Evolutionary conservation across 1,140 invertebrate genomes (phyloP), one percentile per base, ranked within the genome.

Genomic region (Chelonus insularis): DNA sequence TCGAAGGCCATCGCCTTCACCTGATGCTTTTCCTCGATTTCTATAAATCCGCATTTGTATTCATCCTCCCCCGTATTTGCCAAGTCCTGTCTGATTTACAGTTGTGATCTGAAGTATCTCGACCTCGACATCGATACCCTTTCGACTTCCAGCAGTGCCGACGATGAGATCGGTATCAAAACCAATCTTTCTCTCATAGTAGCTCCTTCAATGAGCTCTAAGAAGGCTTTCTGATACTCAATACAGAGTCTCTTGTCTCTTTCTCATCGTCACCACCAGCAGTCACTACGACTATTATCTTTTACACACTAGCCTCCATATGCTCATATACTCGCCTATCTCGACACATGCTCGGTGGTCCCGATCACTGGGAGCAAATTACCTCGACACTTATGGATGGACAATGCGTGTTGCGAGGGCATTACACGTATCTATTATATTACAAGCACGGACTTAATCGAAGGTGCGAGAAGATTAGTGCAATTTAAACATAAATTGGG

Each of bases 361-460:
- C 39, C 58, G 36, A 60, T 60, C 58, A 45, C 58, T 29, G 50
- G 36, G 11, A 54, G 58, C 58, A 60, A 60, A 60, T 60, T 52
- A 60, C 50, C 37, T 60, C 50, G 48, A 60, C 58, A 37, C 23
- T 60, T 60, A 60, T 54, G 37, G 56, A 63, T 58, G 56, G 57
- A 57, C 57, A 64, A 64, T 64, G 63, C 58, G 63, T 56, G 63
- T 57, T 60, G 36, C 58, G 20, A 57, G 57, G 41, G 51, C 48
- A 63, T 63, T 63, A 58, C 57, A 64, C 37, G 63, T 60, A 57
- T 64, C 57, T 58, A 59, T 56, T 64, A 56, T 62, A 64, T 64
- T 48, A 64, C 57, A 51, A 64, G 39, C 54, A n/a, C 64, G 56
- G 64, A 72, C 68, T 72, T 69, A 70, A 72, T 72, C 70, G 70